phyloP scores from a whole-genome alignment of 1,140 invertebrate genomes.

The Calephelis nemesis region DNA sequence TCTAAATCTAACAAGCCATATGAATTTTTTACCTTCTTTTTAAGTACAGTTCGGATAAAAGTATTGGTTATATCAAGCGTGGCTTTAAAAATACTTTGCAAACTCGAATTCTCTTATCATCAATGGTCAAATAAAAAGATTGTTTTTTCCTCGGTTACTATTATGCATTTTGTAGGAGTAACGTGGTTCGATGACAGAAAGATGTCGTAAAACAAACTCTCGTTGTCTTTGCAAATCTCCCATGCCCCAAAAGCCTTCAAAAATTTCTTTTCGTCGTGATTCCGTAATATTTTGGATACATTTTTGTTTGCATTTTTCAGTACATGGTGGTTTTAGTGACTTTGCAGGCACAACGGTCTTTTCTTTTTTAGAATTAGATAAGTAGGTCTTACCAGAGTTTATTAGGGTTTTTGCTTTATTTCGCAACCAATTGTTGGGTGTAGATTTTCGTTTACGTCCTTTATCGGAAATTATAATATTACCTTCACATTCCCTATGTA shows the following conservation, averaged over 20 bases:
- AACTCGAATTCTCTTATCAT: too few relatives aligned
- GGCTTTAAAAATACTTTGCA: too few relatives aligned
- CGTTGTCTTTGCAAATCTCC: too few relatives aligned
- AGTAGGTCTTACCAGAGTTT: constrained; percentile 15
- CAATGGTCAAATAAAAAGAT: too few relatives aligned
- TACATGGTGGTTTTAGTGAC: constrained; percentile 19
- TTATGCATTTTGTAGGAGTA: too few relatives aligned
- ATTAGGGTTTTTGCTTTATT: constrained; percentile 13
- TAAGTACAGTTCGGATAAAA: too few relatives aligned
- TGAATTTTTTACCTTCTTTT: constrained; percentile 21
- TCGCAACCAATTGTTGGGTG: constrained; percentile 14
- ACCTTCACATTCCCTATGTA: constrained; percentile 3
- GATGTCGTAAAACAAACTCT: too few relatives aligned
- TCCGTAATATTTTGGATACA: constrained; percentile 24
- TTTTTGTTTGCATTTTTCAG: constrained; percentile 24
- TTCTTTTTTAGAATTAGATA: constrained; percentile 18
- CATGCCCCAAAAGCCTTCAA: constrained; percentile 9
- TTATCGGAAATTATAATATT: background rate
- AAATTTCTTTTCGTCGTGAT: constrained; percentile 21
- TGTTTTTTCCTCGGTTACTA: too few relatives aligned
- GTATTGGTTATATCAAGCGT: too few relatives aligned
- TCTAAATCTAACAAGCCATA: constrained; percentile 15
- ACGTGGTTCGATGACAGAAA: too few relatives aligned
- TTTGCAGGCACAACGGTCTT: constrained; percentile 15
- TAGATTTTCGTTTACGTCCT: constrained; percentile 19